Evolutionary conservation across 2,113 vertebrate genomes (phyloP), one percentile per base, ranked within the genome.

Genomic region (Glaucomys volans): DNA sequence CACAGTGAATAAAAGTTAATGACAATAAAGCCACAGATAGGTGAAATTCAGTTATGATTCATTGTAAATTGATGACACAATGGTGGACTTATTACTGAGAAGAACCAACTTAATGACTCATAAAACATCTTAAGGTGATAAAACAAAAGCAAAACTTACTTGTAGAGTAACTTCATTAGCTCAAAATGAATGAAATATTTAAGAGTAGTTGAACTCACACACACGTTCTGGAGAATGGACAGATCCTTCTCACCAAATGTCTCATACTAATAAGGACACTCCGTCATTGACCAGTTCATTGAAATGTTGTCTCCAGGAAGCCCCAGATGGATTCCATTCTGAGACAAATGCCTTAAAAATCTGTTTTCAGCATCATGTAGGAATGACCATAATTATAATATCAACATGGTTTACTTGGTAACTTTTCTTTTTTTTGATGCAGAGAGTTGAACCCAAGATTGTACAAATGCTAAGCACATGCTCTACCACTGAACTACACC

Each of bases 111-210:
- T 84, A 64, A 50, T 89, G 94, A 85, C 64, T 54, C 18, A 81
- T 62, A 30, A 62, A 75, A 81, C 69, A 30, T 95, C 87, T 96
- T 94, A 69, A 92, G 86, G 75, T 72, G 11, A 32, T 85, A 69
- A 74, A 57, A 62, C 28, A 62, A 47, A 91, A 90, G 4, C 50
- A 32, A 50, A 77, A 44, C 4, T 47, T 66, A 26, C 32, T 94
- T 84, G 20, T 44, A 84, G 47, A 84, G 8, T 69, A 84, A 92
- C 35, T 50, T 95, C 3, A 16, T 35, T 18, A 32, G 69, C 18
- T 64, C 54, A 89, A 76, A 93, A 35, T 89, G 94, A 92, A 90
- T 88, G 93, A 62, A 94, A 93, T 59, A 71, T n/a, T 74, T 87
- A 95, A 84, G 18, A n/a, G 18, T 35, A 26, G 37, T 28, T 52